Percentiles rank a stretch among this genome's conserved stretches.
phyloP scores from a whole-genome alignment of 2,797 vertebrate species.

The Cygnus olor region DNA sequence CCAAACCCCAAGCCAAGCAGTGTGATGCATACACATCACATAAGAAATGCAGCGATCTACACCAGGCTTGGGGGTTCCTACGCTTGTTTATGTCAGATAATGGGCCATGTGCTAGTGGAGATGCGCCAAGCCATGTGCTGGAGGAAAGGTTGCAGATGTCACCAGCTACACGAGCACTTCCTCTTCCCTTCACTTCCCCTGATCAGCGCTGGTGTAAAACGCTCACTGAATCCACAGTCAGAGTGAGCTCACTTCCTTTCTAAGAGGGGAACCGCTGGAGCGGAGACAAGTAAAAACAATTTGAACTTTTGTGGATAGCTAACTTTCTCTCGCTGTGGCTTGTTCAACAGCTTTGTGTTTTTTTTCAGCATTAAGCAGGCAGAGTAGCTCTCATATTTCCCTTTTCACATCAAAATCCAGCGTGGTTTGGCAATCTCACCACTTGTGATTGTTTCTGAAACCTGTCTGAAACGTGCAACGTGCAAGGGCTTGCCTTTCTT shows the following conservation, averaged over 20 bases:
- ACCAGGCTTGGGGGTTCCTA: conserved; percentile 14
- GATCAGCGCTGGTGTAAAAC: background rate
- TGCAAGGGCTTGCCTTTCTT: conserved; percentile 61
- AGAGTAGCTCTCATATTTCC: conserved; percentile 34
- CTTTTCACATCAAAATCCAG: conserved; percentile 64
- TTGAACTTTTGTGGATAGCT: background rate
- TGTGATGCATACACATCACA: background rate
- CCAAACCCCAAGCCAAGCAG: conserved; percentile 37
- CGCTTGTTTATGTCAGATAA: background rate
- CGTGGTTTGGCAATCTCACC: conserved; percentile 52
- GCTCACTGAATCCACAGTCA: background rate
- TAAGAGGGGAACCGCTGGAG: background rate
- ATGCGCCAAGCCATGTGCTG: conserved; percentile 22
- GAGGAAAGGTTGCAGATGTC: conserved; percentile 45
- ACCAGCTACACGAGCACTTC: conserved; percentile 39
- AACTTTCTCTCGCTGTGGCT: conserved; percentile 38
- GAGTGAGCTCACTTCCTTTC: conserved; percentile 45
- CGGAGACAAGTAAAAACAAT: background rate
- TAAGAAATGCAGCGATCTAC: background rate
- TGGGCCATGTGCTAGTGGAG: conserved; percentile 24
- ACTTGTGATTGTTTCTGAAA: conserved; percentile 50
- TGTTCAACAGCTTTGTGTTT: background rate
- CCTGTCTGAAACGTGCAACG: background rate
- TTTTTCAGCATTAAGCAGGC: background rate
- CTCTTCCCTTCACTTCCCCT: background rate